These are phyloP conservation scores for Perizoma flavofasciatum DNA, from an alignment of 2,888 invertebrate genomes.

Conservation along the genomic window DNA sequence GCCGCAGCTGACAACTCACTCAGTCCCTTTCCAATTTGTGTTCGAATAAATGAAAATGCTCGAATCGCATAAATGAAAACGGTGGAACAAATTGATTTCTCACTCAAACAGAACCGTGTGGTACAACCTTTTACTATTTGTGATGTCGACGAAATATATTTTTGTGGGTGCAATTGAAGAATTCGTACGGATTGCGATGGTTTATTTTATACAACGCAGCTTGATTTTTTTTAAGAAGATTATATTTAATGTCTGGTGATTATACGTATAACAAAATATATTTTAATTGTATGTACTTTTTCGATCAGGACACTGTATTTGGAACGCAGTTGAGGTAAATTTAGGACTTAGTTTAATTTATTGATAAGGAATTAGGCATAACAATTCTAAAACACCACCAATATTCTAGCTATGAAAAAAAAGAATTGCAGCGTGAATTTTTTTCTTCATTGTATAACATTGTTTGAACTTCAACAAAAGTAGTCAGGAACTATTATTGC, in stretches of 20 bases:
- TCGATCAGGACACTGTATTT: too few species aligned
- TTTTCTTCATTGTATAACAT: conserved; percentile 7
- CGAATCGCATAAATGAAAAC: conserved; percentile 80
- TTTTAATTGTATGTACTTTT: too few species aligned
- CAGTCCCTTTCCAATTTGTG: conserved; percentile 80
- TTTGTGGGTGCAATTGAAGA: conserved; percentile 33
- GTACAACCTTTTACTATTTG: conserved; percentile 55
- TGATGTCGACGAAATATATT: conserved; percentile 46
- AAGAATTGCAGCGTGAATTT: not conserved
- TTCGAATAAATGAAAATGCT: conserved; percentile 78
- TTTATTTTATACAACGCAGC: conserved; percentile 7
- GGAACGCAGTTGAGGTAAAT: too few species aligned
- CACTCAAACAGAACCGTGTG: conserved; percentile 74
- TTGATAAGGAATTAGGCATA: too few species aligned
- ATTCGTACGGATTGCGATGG: conserved; percentile 25
- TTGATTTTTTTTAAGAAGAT: not conserved
- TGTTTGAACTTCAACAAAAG: conserved; percentile 23
- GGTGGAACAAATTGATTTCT: conserved; percentile 82
- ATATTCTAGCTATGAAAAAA: not conserved
- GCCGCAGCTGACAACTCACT: conserved; percentile 78
- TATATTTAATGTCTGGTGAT: too few species aligned
- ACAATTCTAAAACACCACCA: not conserved
- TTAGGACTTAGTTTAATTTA: too few species aligned
- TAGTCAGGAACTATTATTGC: conserved; percentile 29
- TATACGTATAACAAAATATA: too few species aligned